These are phyloP conservation scores for Elegia similella DNA, from an alignment of 2,888 invertebrate species.

Conservation along the genomic window DNA sequence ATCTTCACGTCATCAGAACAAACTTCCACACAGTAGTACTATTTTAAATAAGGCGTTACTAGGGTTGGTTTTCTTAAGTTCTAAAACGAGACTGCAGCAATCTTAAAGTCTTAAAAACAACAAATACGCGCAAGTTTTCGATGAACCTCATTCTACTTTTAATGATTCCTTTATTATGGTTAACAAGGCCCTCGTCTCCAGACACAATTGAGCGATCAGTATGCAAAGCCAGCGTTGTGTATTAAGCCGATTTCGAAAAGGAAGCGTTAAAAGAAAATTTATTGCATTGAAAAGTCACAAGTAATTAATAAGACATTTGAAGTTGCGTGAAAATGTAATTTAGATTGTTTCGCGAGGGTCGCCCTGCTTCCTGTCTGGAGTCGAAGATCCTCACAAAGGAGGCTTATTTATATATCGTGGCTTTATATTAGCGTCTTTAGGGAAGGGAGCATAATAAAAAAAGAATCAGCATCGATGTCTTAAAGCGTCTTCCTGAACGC, in stretches of 20 bases:
- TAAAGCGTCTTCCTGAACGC: constrained; percentile 74
- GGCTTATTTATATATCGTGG: constrained; percentile 79
- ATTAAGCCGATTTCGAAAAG: constrained; percentile 71
- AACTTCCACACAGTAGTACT: too few species aligned
- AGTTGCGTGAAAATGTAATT: constrained; percentile 83
- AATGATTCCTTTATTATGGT: constrained; percentile 22
- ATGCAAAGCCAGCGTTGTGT: constrained; percentile 67
- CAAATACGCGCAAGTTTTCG: constrained; percentile 8
- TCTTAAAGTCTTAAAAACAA: background rate
- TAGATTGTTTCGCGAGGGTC: constrained; percentile 78
- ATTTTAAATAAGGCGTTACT: too few species aligned
- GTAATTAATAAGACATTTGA: constrained; percentile 82
- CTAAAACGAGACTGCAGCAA: too few species aligned
- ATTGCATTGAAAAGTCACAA: constrained; percentile 80
- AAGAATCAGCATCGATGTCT: constrained; percentile 82
- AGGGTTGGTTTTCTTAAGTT: too few species aligned
- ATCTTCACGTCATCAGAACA: too few species aligned
- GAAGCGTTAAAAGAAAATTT: constrained; percentile 79
- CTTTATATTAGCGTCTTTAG: constrained; percentile 81
- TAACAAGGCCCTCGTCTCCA: constrained; percentile 30
- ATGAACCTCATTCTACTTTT: constrained; percentile 15
- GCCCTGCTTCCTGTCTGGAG: constrained; percentile 63
- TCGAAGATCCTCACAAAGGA: constrained; percentile 66
- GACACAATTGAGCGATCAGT: constrained; percentile 67
- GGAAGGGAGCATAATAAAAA: constrained; percentile 78